These are phyloP conservation scores for Ceyx cyanopectus DNA, from an alignment of 2,113 vertebrate species.

Conservation along the genomic window DNA sequence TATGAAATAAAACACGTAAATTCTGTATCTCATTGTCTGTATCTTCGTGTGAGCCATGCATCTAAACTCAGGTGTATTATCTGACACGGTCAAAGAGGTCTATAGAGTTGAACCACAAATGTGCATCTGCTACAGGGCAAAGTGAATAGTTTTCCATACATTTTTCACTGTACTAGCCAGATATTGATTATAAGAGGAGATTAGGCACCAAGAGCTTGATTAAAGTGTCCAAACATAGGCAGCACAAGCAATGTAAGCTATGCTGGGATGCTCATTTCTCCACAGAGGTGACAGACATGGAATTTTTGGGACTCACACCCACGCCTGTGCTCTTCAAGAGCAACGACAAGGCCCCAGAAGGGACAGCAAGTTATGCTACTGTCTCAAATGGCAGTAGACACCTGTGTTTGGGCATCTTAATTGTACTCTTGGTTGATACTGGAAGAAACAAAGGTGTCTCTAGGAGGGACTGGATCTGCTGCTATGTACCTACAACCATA, in stretches of 20 bases:
- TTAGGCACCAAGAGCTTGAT: neutral
- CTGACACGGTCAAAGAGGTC: neutral
- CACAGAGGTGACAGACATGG: neutral
- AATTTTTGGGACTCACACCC: neutral
- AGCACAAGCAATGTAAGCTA: neutral
- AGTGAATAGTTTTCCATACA: neutral
- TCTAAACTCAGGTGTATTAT: neutral
- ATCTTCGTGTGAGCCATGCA: neutral
- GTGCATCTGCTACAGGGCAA: fast-evolving
- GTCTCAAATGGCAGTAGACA: neutral
- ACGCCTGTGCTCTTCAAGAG: neutral
- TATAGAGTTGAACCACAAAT: neutral
- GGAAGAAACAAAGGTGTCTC: neutral
- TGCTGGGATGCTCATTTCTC: neutral
- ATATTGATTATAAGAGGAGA: neutral
- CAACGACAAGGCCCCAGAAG: neutral
- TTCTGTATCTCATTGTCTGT: neutral
- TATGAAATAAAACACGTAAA: neutral
- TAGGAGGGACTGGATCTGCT: neutral
- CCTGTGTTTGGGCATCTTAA: neutral
- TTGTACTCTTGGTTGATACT: neutral
- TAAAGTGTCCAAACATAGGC: neutral
- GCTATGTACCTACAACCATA: neutral
- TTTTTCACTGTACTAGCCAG: neutral
- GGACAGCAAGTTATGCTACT: neutral